Evolutionary conservation across 1,140 invertebrate genomes (phyloP), one percentile per base, ranked within the genome.

Genomic region (Laupala kohalensis): DNA sequence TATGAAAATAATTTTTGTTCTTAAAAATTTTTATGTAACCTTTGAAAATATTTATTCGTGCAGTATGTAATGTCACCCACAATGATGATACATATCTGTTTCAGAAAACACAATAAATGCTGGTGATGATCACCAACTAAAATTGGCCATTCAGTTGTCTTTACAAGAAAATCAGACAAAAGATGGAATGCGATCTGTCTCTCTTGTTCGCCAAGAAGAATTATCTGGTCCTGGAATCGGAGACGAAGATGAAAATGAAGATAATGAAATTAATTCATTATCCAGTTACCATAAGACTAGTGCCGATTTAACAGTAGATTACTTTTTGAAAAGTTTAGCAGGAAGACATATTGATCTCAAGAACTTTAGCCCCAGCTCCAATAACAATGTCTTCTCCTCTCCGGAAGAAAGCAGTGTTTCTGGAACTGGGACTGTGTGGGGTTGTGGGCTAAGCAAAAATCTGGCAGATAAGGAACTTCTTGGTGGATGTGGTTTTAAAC

Each of bases 281-380:
- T 23, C 37, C 23, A 69, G 13, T 27, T 81, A 79, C 73, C 77
- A 79, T 53, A 82, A 80, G 73, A 80, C 77, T 4, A 80, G 74
- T 68, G 83, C 83, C 0, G 84, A 85, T 73, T 76, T 84, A 30
- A 84, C 84, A 4, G 84, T 86, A 5, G 83, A 84, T 73, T 84
- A 83, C 76, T 84, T 85, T 74, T 74, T 85, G 23, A 84, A 85
- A 76, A 84, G 82, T 28, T 74, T 86, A 28, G 82, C 81, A 0
- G 81, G 81, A 72, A 77, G 73, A 62, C 69, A 72, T 24, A 72
- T 74, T 29, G 73, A 74, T 30, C 12, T 74, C 3, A 72, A 74
- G 37, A 74, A 74, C 27, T 63, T 74, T 25, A 63, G 68, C 65
- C 15, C 64, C 0, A 13, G 37, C 19, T 23, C 25, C 26, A 62